A percentile compares a stretch with the other conserved stretches of the same genome.
These are phyloP conservation scores for Diabrotica virgifera DNA, from an alignment of 1,140 invertebrate genomes.

Conservation along the genomic window DNA sequence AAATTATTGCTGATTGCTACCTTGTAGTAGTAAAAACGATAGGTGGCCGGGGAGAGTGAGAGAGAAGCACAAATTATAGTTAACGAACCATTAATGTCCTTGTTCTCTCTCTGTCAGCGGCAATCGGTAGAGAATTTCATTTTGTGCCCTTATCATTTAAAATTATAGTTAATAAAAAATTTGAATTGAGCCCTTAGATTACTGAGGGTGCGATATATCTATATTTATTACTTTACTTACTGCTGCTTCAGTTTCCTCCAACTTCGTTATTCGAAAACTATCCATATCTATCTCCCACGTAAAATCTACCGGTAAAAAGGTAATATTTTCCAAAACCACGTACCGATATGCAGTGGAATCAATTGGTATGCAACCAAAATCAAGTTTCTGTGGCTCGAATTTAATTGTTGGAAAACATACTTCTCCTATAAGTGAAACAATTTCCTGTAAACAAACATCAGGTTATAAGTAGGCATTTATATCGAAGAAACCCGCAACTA, in stretches of 20 bases:
- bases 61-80: too few relatives aligned
- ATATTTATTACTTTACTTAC: not conserved
- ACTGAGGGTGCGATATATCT: too few relatives aligned
- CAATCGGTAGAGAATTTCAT: too few relatives aligned
- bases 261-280: conserved; percentile 30
- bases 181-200: too few relatives aligned
- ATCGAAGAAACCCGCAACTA: too few relatives aligned
- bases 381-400: conserved; percentile 39
- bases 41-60: too few relatives aligned
- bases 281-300: conserved; percentile 46
- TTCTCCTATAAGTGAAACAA: conserved; percentile 47
- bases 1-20: too few relatives aligned
- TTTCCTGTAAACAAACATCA: conserved; percentile 46
- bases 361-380: conserved; percentile 46
- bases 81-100: too few relatives aligned
- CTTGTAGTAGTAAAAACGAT: too few relatives aligned
- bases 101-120: too few relatives aligned
- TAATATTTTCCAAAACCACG: conserved; percentile 49
- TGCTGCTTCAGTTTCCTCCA: not conserved
- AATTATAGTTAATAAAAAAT: too few relatives aligned
- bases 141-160: too few relatives aligned
- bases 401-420: conserved; percentile 51
- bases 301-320: conserved; percentile 49
- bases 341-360: conserved; percentile 40
- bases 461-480: not conserved